Evolutionary conservation across 2,888 invertebrate species (phyloP), one percentile per base, ranked within the genome.

Genomic region (Hemaris fuciformis): DNA sequence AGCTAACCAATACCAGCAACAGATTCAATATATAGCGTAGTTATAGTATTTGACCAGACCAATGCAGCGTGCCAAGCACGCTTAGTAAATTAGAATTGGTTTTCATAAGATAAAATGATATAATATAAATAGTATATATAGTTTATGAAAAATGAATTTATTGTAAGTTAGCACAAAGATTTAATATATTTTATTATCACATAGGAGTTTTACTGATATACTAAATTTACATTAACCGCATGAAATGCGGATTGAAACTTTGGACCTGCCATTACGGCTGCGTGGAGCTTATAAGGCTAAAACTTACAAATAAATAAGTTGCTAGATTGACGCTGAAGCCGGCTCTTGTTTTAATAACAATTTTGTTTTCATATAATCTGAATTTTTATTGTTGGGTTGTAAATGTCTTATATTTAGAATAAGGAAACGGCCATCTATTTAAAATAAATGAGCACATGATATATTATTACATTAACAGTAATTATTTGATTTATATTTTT

Each of bases 91-190:
- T 86, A 84, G 80, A 84, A 85, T 87, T 84, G 85, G 84, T 84
- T 89, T 87, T 84, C 80, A 77, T 85, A 84, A 83, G 78, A 80
- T 75, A 79, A 83, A 82, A 71, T 74, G 78, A 79, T 38, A 77
- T 77, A 73, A 61, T 74, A 73, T 69, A 81, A 77, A 85, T 89
- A 89, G 83, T 79, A 85, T 87, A 89, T 91, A 89, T 91, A 90
- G 88, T 89, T 87, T 88, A 89, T 88, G 83, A 85, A 80, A 87
- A 89, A 87, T 86, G 89, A 92, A 90, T 92, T 91, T 92, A 91
- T 91, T 86, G 89, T 91, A 92, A 91, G 91, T 88, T 92, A 91
- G 91, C 91, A 92, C 91, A 92, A 92, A 92, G 91, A 91, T 90
- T 91, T 92, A 91, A 92, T 92, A 91, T 92, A 92, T 92, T 92